Percentiles rank a stretch among this genome's conserved stretches.
Evolutionary conservation across 2,888 invertebrate genomes (phyloP).

Genomic region (Mellilla xanthometata): DNA sequence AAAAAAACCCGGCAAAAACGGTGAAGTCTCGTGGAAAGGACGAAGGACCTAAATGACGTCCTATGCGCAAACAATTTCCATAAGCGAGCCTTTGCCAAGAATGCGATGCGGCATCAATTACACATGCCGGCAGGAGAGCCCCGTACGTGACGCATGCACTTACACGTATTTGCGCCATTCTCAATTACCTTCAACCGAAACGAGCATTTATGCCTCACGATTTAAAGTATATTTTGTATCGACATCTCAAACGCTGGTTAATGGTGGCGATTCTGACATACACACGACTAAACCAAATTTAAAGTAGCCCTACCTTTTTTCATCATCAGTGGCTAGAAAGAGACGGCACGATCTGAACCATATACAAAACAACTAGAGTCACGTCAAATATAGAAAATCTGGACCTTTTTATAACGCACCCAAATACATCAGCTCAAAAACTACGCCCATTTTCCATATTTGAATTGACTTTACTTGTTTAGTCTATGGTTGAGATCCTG

Average conservation of each 20-base stretch:
- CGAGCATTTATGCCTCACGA: slow-evolving; percentile 11
- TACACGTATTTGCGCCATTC: slow-evolving; percentile 44
- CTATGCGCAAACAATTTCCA: slow-evolving; percentile 25
- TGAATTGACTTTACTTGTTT: too few relatives aligned
- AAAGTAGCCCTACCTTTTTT: too few relatives aligned
- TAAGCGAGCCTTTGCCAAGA: slow-evolving; percentile 27
- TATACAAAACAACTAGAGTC: too few relatives aligned
- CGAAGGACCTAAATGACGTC: slow-evolving; percentile 10
- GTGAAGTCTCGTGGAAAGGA: slow-evolving; percentile 9
- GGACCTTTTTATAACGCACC: too few relatives aligned
- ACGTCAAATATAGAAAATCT: too few relatives aligned
- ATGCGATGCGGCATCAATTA: slow-evolving; percentile 29
- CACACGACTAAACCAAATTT: too few relatives aligned
- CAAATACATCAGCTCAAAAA: too few relatives aligned
- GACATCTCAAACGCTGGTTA: slow-evolving; percentile 26
- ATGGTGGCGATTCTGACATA: too few relatives aligned
- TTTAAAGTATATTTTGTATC: slow-evolving; percentile 9
- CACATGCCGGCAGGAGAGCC: slow-evolving; percentile 27
- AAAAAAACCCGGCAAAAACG: slow-evolving; percentile 3
- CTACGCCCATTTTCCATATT: too few relatives aligned
- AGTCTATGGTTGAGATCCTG: too few relatives aligned
- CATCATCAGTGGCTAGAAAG: too few relatives aligned
- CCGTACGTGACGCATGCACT: slow-evolving; percentile 29
- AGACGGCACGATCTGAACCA: too few relatives aligned
- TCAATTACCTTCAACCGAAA: slow-evolving; percentile 19